phyloP scores from a whole-genome alignment of 2,888 invertebrate genomes.

The Ligdia adustata region DNA sequence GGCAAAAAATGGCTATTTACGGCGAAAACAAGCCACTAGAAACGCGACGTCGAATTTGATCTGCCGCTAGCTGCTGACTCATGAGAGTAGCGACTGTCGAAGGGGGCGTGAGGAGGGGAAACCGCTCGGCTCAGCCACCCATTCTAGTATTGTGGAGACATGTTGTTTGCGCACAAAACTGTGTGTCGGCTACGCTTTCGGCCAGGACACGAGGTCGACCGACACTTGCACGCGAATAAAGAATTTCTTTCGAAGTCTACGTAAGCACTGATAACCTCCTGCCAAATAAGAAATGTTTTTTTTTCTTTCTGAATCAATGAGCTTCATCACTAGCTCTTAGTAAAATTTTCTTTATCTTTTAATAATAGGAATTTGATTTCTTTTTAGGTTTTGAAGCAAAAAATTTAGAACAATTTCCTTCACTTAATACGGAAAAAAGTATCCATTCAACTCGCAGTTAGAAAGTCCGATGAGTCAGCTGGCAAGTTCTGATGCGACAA shows the following conservation, averaged over 20 bases:
- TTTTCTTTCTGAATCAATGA: too few relatives aligned
- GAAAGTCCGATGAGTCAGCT: conserved; percentile 57
- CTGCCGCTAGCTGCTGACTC: conserved; percentile 74
- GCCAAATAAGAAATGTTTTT: too few relatives aligned
- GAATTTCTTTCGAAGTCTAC: conserved; percentile 46
- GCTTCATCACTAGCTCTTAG: too few relatives aligned
- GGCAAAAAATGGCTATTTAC: conserved; percentile 64
- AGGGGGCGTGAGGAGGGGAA: conserved; percentile 47
- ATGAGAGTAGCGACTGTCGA: conserved; percentile 62
- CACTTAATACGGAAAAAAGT: conserved; percentile 29
- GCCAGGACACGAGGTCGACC: conserved; percentile 52
- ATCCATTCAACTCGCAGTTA: conserved; percentile 35
- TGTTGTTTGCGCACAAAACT: conserved; percentile 76
- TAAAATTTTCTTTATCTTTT: too few relatives aligned
- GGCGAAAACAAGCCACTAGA: conserved; percentile 70
- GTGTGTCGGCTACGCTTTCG: conserved; percentile 66
- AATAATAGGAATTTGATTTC: too few relatives aligned
- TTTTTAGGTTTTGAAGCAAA: too few relatives aligned
- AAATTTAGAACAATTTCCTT: conserved; percentile 29
- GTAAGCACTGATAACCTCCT: conserved; percentile 56
- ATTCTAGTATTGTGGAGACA: conserved; percentile 75
- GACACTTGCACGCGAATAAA: conserved; percentile 28
- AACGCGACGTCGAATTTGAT: conserved; percentile 75
- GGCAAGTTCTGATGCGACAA: conserved; percentile 58
- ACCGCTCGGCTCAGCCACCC: conserved; percentile 72